Conservation (phyloP, 2,888 invertebrate species). For the Drosophila tanythrix region DNA sequence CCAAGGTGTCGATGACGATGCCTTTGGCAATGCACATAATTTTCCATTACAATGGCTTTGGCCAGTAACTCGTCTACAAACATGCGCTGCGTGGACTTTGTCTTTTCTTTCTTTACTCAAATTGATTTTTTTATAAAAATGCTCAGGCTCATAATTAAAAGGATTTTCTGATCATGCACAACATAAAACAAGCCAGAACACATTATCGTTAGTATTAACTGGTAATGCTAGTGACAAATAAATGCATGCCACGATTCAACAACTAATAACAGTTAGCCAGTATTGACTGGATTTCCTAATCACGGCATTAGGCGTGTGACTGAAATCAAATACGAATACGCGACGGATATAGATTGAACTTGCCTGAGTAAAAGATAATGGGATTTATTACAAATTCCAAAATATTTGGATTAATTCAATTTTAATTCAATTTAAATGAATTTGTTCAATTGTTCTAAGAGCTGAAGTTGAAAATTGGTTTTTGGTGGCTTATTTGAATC, state of each 20-base stretch:
- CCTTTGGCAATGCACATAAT: constrained; percentile 48
- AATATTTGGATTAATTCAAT: no score
- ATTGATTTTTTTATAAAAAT: neutral
- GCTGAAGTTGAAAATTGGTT: neutral
- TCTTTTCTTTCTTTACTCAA: neutral
- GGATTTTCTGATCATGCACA: constrained; percentile 1
- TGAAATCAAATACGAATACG: neutral
- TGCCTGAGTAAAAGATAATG: neutral
- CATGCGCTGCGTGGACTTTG: neutral
- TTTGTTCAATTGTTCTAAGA: neutral
- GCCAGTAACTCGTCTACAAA: constrained; percentile 20
- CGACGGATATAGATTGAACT: neutral
- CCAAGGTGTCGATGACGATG: constrained; percentile 11
- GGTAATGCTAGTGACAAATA: constrained; percentile 12
- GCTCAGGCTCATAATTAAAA: neutral
- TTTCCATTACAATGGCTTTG: constrained; percentile 43
- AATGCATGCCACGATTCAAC: constrained; percentile 3
- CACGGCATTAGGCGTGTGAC: neutral
- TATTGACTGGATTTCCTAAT: neutral
- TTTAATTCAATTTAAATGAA: no score
- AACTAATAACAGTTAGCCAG: constrained; percentile 1
- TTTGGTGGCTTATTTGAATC: neutral
- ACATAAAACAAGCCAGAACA: neutral
- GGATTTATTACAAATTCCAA: neutral
- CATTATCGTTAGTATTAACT: constrained; percentile 18